These are phyloP conservation scores for Chrysina gloriosa DNA, from an alignment of 2,888 invertebrate species.

Conservation along the genomic window DNA sequence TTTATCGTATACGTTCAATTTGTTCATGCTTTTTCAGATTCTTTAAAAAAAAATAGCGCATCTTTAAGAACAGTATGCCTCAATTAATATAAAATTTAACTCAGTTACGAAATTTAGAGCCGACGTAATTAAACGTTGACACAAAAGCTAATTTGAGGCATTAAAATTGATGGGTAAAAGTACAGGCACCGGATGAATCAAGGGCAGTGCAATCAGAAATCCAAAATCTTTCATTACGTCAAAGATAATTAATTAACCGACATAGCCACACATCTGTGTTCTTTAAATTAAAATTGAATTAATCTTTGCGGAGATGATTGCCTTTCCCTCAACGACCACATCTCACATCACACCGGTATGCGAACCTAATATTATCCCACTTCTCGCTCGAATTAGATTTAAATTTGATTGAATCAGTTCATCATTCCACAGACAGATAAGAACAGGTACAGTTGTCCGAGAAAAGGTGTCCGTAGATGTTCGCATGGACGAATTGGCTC, in stretches of 20 bases:
- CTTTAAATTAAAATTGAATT: conserved; percentile 38
- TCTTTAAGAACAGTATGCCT: too few species aligned
- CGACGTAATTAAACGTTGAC: too few species aligned
- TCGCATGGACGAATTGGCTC: too few species aligned
- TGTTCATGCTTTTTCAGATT: too few species aligned
- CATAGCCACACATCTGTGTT: conserved; percentile 30
- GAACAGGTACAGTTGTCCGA: not conserved
- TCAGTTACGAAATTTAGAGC: too few species aligned
- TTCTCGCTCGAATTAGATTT: conserved; percentile 36
- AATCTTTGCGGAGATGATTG: conserved; percentile 30
- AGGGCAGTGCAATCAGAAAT: not conserved
- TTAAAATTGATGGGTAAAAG: too few species aligned
- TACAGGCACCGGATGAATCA: not conserved
- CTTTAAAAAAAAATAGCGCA: too few species aligned
- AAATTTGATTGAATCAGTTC: conserved; percentile 38
- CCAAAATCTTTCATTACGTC: conserved; percentile 3
- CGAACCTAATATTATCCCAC: conserved; percentile 8
- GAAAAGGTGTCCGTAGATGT: too few species aligned
- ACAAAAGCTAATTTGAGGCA: too few species aligned
- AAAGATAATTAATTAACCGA: conserved; percentile 34
- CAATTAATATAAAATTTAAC: too few species aligned
- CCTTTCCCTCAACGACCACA: not conserved
- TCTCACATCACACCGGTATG: conserved; percentile 4
- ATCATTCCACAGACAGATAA: conserved; percentile 22
- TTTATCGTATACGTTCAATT: too few species aligned